Evolutionary conservation across 2,888 invertebrate genomes (phyloP).

Genomic region (Tachina lurida): DNA sequence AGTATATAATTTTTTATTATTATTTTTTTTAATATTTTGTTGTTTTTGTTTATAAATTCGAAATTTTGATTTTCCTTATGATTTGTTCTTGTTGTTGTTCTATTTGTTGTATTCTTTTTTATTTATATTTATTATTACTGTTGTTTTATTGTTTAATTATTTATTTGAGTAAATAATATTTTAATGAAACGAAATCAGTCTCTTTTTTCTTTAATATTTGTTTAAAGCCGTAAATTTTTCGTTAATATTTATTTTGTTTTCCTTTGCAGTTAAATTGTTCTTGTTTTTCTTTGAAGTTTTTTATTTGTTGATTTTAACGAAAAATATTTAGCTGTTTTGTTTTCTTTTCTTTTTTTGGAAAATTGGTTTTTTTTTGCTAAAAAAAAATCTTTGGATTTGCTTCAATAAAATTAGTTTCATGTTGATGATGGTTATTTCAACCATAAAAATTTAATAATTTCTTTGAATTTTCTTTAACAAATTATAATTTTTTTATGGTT

Average conservation of each 20-base stretch:
- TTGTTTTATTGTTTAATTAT: conserved; percentile 55
- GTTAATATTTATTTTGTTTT: conserved; percentile 66
- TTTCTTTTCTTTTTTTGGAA: conserved; percentile 76
- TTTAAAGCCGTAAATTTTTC: conserved; percentile 67
- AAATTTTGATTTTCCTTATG: conserved; percentile 79
- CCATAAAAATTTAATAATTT: conserved; percentile 65
- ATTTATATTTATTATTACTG: conserved; percentile 48
- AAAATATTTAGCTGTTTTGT: conserved; percentile 67
- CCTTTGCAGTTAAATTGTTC: conserved; percentile 60
- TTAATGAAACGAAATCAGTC: conserved; percentile 82
- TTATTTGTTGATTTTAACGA: conserved; percentile 61
- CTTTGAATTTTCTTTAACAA: conserved; percentile 55
- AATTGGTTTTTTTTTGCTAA: conserved; percentile 54
- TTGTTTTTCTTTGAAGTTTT: conserved; percentile 65
- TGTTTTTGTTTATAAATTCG: conserved; percentile 77
- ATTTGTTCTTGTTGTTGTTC: conserved; percentile 53
- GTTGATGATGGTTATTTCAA: conserved; percentile 60
- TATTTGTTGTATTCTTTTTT: conserved; percentile 12
- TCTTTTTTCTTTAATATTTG: conserved; percentile 75
- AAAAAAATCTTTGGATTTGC: conserved; percentile 83
- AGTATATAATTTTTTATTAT: conserved; percentile 24
- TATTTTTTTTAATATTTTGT: conserved; percentile 25
- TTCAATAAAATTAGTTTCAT: conserved; percentile 75
- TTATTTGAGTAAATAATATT: conserved; percentile 65
- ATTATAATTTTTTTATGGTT: conserved; percentile 57